Evolutionary conservation across 2,888 invertebrate genomes (phyloP).

Genomic region (Luperina nickerlii): DNA sequence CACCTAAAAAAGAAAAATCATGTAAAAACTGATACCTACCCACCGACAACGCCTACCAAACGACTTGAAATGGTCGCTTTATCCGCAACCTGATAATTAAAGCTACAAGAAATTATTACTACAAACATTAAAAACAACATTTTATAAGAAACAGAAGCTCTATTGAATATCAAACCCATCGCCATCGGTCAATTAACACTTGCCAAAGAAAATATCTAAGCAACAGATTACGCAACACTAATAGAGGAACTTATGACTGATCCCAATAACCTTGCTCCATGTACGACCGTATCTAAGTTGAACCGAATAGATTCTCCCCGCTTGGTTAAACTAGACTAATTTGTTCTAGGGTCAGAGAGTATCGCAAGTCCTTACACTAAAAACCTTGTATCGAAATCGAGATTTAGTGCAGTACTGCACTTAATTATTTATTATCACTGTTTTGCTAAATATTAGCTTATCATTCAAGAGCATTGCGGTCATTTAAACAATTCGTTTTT

Average conservation of each 20-base stretch:
- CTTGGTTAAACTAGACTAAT: slow-evolving; percentile 77
- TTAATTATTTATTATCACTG: slow-evolving; percentile 62
- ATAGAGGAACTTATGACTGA: slow-evolving; percentile 58
- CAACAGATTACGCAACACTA: slow-evolving; percentile 57
- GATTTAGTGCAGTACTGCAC: slow-evolving; percentile 72
- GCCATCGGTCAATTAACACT: slow-evolving; percentile 29
- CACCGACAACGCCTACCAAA: slow-evolving; percentile 4
- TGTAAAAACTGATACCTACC: slow-evolving; percentile 14
- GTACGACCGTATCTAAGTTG: slow-evolving; percentile 70
- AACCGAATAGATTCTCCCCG: slow-evolving; percentile 74
- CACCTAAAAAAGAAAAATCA: not conserved
- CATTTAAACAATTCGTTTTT: slow-evolving; percentile 48
- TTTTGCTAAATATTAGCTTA: slow-evolving; percentile 60
- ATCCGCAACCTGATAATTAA: slow-evolving; percentile 8
- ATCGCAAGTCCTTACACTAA: slow-evolving; percentile 72
- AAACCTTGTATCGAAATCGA: slow-evolving; percentile 73
- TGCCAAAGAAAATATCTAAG: slow-evolving; percentile 25
- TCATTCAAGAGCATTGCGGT: slow-evolving; percentile 65
- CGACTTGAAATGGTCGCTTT: slow-evolving; percentile 7
- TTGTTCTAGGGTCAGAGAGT: slow-evolving; percentile 76
- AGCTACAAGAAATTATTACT: slow-evolving; percentile 4
- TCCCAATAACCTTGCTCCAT: slow-evolving; percentile 69
- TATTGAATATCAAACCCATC: slow-evolving; percentile 29
- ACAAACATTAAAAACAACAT: slow-evolving; percentile 7
- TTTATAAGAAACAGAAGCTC: slow-evolving; percentile 18